Conservation (phyloP, 2,797 vertebrate genomes). For the Chrysocyon brachyurus region DNA sequence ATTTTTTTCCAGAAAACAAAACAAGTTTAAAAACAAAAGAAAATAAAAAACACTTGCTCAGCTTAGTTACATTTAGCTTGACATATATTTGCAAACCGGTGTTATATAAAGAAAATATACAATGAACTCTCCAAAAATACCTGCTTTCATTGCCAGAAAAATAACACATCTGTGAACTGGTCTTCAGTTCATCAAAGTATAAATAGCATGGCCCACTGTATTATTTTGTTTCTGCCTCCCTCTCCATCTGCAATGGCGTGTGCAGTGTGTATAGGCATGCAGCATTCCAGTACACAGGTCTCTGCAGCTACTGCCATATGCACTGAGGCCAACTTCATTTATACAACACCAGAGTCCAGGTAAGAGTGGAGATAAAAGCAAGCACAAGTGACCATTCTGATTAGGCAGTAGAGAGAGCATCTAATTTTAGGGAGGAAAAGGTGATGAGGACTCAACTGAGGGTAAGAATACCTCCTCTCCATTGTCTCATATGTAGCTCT, state of each 20-base stretch:
- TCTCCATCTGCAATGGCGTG: background rate
- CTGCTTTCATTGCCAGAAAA: background rate
- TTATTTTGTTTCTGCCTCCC: conserved; percentile 41
- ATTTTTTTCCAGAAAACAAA: conserved; percentile 90
- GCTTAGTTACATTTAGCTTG: conserved; percentile 85
- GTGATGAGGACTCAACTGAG: background rate
- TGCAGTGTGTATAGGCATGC: background rate
- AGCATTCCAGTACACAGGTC: background rate
- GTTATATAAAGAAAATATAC: conserved; percentile 78
- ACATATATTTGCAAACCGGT: conserved; percentile 75
- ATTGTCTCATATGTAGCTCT: background rate
- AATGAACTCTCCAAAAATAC: conserved; percentile 53
- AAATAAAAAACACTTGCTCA: conserved; percentile 83
- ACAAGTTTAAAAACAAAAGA: conserved; percentile 83
- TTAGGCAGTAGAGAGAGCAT: background rate
- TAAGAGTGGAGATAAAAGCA: conserved; percentile 41
- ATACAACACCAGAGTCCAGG: conserved; percentile 48
- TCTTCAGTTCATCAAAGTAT: background rate
- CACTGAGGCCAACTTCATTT: background rate
- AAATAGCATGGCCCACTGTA: background rate
- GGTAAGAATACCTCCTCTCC: background rate
- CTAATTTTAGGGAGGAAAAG: background rate
- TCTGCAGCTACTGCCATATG: background rate
- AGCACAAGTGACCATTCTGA: conserved; percentile 1
- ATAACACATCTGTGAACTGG: background rate